phyloP scores from a whole-genome alignment of 2,888 invertebrate genomes.

The Poecilobothrus nobilitatus region DNA sequence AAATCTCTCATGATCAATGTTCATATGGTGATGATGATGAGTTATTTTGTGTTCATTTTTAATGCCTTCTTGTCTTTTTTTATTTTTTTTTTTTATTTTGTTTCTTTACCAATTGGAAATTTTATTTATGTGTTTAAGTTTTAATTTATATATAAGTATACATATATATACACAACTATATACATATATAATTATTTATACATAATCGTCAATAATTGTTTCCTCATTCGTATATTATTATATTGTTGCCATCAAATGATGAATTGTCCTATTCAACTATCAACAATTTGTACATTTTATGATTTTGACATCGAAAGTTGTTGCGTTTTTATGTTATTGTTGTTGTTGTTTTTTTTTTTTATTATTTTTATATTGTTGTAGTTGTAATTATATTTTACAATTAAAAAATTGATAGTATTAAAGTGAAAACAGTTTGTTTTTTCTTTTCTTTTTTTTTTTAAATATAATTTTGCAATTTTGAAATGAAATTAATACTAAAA shows the following conservation, averaged over 20 bases:
- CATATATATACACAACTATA: not conserved
- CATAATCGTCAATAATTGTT: conserved; percentile 1
- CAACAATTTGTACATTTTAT: conserved; percentile 23
- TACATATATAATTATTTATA: not conserved
- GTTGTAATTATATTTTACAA: too few species aligned
- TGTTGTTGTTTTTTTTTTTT: too few species aligned
- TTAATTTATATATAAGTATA: not conserved
- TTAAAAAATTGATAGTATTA: too few species aligned
- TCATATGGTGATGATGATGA: conserved; percentile 6
- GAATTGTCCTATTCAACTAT: conserved; percentile 23
- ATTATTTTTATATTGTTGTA: too few species aligned
- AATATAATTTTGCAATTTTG: too few species aligned
- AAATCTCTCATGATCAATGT: not conserved
- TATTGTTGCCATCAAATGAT: conserved; percentile 18
- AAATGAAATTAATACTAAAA: too few species aligned
- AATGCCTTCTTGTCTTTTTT: not conserved
- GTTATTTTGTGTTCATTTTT: conserved; percentile 1
- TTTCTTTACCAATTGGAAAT: too few species aligned
- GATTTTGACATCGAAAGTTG: conserved; percentile 4
- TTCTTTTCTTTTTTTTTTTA: too few species aligned
- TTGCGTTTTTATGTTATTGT: not conserved
- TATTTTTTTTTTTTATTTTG: too few species aligned
- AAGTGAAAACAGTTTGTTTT: too few species aligned
- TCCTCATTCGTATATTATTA: conserved; percentile 1
- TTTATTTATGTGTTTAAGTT: too few species aligned